A percentile compares a stretch with the other conserved stretches of the same genome.
These are phyloP conservation scores for Marcusenius ussheri DNA, from an alignment of 2,113 vertebrate genomes.

Conservation along the genomic window DNA sequence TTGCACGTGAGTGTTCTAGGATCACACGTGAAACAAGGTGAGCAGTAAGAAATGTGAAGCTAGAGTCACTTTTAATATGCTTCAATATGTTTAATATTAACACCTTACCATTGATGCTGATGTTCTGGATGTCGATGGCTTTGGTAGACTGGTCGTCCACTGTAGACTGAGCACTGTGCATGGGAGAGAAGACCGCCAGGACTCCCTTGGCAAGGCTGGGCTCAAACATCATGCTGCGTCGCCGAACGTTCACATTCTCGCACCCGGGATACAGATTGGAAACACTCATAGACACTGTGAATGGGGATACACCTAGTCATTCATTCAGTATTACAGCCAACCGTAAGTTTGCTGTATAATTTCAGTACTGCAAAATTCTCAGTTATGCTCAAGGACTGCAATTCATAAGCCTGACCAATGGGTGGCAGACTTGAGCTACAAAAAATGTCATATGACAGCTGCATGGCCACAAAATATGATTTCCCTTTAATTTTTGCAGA, in stretches of 20 bases:
- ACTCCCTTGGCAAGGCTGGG: constrained; percentile 91
- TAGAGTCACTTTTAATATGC: background rate
- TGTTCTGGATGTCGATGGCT: constrained; percentile 81
- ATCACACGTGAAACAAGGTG: background rate
- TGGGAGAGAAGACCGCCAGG: constrained; percentile 82
- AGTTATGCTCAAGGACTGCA: background rate
- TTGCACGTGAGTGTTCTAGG: background rate
- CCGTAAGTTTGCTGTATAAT: background rate
- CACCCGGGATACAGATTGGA: constrained; percentile 91
- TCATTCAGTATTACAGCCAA: background rate
- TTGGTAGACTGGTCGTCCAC: constrained; percentile 79
- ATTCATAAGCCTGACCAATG: background rate
- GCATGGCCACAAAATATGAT: background rate
- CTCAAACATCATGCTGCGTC: constrained; percentile 99
- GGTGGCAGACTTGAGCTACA: background rate
- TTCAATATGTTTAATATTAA: background rate
- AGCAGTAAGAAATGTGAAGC: background rate
- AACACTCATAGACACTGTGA: constrained; percentile 86
- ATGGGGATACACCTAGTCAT: background rate
- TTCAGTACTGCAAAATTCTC: background rate
- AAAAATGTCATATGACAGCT: background rate
- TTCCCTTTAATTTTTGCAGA: background rate
- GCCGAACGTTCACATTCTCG: constrained; percentile 92
- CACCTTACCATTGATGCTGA: constrained; percentile 70
- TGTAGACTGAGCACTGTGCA: constrained; percentile 61